phyloP scores from a whole-genome alignment of 2,888 invertebrate species.

The Chrysomela aeneicollis region DNA sequence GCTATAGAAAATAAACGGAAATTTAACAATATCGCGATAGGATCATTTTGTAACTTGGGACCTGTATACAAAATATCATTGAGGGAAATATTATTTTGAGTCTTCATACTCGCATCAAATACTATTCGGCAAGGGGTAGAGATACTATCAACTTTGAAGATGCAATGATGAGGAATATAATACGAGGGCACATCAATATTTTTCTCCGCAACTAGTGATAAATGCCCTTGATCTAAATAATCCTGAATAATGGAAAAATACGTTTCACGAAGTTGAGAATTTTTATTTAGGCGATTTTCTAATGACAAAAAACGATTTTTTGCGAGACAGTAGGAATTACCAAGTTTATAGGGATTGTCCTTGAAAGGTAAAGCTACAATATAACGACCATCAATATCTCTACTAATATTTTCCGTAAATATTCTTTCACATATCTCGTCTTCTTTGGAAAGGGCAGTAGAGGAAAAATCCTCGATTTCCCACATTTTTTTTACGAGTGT shows the following conservation, averaged over 20 bases:
- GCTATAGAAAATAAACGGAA: constrained; percentile 12
- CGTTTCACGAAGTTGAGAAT: background rate
- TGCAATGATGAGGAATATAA: constrained; percentile 19
- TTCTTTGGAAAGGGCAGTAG: no score
- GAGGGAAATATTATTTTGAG: constrained; percentile 8
- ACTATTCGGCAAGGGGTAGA: constrained; percentile 19
- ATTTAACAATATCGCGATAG: constrained; percentile 17
- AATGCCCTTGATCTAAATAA: constrained; percentile 11
- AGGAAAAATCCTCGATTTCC: no score
- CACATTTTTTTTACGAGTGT: no score
- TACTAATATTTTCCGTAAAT: no score
- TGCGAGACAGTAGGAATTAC: no score
- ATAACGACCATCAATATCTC: no score
- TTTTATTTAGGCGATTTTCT: no score
- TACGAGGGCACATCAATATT: constrained; percentile 14
- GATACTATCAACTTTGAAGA: constrained; percentile 10
- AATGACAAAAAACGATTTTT: no score
- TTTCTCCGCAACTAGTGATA: constrained; percentile 12
- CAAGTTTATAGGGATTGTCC: no score
- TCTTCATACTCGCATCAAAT: constrained; percentile 19
- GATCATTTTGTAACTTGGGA: constrained; percentile 21
- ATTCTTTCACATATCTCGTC: no score
- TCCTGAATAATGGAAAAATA: constrained; percentile 14
- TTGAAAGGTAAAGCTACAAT: no score
- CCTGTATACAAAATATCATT: constrained; percentile 17